A percentile compares a stretch with the other conserved stretches of the same genome.
Evolutionary conservation across 2,113 vertebrate genomes (phyloP).

Genomic region (Alces alces): DNA sequence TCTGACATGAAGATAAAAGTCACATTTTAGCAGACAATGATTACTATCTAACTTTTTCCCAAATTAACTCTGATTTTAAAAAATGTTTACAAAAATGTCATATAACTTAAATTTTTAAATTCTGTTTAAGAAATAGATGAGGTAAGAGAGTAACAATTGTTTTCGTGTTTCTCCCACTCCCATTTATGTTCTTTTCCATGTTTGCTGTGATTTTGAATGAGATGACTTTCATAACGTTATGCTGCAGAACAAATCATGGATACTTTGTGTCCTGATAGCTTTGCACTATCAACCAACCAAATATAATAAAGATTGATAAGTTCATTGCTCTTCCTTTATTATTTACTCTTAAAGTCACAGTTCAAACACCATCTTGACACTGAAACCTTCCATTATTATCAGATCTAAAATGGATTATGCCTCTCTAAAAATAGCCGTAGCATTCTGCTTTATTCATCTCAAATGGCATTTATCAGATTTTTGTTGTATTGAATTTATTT

Average conservation of each 20-base stretch:
- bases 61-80: background rate
- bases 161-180: background rate
- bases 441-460: background rate
- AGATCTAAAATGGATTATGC: background rate
- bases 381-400: background rate
- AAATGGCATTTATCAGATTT: background rate
- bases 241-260: background rate
- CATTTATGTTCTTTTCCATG: background rate
- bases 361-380: background rate
- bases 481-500: background rate
- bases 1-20: background rate
- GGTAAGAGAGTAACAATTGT: fast-evolving
- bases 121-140: background rate
- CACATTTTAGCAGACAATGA: background rate
- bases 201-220: background rate
- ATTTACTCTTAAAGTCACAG: background rate
- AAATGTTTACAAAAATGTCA: background rate
- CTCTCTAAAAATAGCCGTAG: background rate
- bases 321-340: background rate
- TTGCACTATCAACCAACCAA: background rate
- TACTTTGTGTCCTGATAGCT: background rate
- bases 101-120: background rate
- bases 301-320: background rate
- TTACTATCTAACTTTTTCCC: background rate
- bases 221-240: background rate